phyloP scores from a whole-genome alignment of 2,113 vertebrate genomes.

The Erpornis zantholeuca region DNA sequence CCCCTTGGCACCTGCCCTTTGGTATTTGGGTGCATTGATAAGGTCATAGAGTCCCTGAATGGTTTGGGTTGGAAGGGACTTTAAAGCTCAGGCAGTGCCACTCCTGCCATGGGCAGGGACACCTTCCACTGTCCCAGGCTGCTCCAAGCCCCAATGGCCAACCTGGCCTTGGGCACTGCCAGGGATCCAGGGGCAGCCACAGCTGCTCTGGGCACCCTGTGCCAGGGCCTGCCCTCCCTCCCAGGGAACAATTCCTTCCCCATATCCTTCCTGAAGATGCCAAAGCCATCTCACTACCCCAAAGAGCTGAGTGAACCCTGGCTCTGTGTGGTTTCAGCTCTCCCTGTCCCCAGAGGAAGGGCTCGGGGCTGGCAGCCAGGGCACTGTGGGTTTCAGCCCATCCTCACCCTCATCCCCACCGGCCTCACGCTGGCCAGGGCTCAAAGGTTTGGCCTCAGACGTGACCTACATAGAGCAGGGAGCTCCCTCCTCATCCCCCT shows the following conservation, averaged over 20 bases:
- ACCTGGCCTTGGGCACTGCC: background rate
- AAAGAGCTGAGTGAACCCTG: background rate
- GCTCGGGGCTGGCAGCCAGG: accelerated
- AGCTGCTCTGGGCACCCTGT: background rate
- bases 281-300: accelerated
- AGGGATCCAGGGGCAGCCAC: background rate
- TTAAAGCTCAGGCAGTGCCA: accelerated
- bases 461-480: background rate
- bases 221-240: accelerated
- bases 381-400: accelerated
- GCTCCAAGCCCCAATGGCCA: background rate
- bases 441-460: background rate
- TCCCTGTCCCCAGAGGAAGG: background rate
- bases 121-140: background rate
- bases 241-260: background rate
- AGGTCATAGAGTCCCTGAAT: background rate
- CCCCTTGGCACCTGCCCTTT: background rate
- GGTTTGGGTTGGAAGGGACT: background rate
- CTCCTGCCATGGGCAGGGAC: background rate
- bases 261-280: background rate
- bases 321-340: accelerated
- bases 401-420: accelerated
- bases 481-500: background rate
- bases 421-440: background rate
- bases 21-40: background rate